A percentile compares a stretch with the other conserved stretches of the same genome.
These are phyloP conservation scores for Strigamia maritima DNA, from an alignment of 2,888 invertebrate species.

Conservation along the genomic window DNA sequence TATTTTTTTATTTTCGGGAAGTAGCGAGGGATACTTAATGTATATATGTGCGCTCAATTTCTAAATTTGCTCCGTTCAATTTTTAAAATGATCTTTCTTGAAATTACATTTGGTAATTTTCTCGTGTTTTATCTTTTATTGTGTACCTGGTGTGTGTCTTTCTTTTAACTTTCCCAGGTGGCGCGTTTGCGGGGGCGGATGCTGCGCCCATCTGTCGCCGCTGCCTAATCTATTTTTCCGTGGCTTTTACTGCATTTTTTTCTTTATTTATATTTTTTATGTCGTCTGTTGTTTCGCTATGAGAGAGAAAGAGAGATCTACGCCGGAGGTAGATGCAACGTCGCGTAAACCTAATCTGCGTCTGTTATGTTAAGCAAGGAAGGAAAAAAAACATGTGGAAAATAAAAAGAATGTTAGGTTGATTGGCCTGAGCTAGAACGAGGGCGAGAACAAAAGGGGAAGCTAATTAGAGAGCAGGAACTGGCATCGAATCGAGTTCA, in stretches of 20 bases:
- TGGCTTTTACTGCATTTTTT: slow-evolving; percentile 4
- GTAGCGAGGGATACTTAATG: background rate
- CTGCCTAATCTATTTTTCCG: background rate
- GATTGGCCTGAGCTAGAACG: background rate
- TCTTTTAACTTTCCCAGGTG: slow-evolving; percentile 4
- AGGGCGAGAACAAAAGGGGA: background rate
- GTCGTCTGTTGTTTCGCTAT: background rate
- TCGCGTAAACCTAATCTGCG: slow-evolving; percentile 4
- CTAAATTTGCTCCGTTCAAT: background rate
- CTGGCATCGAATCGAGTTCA: background rate
- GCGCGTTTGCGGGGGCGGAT: slow-evolving; percentile 4
- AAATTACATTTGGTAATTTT: slow-evolving; percentile 4
- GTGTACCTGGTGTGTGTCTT: slow-evolving; percentile 4
- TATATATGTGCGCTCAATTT: slow-evolving; percentile 4
- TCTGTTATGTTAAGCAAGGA: background rate
- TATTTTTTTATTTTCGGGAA: background rate
- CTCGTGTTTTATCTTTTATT: slow-evolving; percentile 4
- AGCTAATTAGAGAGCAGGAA: background rate
- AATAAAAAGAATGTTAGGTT: background rate
- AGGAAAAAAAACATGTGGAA: background rate
- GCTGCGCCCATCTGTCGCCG: slow-evolving; percentile 4
- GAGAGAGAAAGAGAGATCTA: background rate
- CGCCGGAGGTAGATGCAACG: background rate
- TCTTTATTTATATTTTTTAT: background rate
- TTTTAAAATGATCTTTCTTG: background rate